A percentile compares a stretch with the other conserved stretches of the same genome.
Evolutionary conservation across 1,140 invertebrate species (phyloP).

Genomic region (Drosophila leontia): DNA sequence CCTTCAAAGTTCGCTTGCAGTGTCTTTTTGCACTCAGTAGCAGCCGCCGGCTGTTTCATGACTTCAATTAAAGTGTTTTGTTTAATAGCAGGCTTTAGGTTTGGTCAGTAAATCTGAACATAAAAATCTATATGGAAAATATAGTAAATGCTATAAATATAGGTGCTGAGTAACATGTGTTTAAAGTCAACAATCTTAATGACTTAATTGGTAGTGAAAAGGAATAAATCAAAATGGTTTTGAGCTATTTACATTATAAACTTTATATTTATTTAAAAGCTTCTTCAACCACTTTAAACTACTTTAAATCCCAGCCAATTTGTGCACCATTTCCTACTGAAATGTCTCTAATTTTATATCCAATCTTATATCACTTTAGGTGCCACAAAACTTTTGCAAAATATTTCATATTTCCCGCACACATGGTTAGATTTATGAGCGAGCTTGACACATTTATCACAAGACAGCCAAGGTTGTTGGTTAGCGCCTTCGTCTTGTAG

Average conservation of each 20-base stretch:
- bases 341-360: neutral
- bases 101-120: neutral
- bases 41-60: conserved; percentile 25
- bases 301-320: neutral
- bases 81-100: conserved; percentile 17
- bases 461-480: conserved; percentile 32
- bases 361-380: conserved; percentile 10
- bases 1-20: conserved; percentile 9
- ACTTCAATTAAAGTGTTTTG: conserved; percentile 53
- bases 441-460: conserved; percentile 43
- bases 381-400: conserved; percentile 27
- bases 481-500: conserved; percentile 21
- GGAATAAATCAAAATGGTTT: neutral
- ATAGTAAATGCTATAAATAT: neutral
- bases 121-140: conserved; percentile 2
- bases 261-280: neutral
- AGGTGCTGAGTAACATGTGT: neutral
- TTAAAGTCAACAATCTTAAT: conserved; percentile 4
- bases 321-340: neutral
- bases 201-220: conserved; percentile 1
- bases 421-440: conserved; percentile 40
- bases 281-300: neutral
- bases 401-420: conserved; percentile 33
- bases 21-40: conserved; percentile 14
- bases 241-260: neutral